Evolutionary conservation across 2,113 vertebrate genomes (phyloP).

Genomic region (Phyllopteryx taeniolatus): DNA sequence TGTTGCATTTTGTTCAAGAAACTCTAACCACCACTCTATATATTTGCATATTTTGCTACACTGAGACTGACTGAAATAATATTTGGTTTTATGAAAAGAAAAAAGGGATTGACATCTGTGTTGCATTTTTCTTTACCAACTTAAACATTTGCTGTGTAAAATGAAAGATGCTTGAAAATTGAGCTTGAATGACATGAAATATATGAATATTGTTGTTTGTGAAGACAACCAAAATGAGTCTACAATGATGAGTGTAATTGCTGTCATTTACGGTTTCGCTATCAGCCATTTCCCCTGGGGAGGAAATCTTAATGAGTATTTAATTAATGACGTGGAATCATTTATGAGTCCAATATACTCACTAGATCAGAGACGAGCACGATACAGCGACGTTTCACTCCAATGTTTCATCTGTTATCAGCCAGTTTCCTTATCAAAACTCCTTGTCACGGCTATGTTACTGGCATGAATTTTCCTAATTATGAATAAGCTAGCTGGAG

Average conservation of each 20-base stretch:
- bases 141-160: too few relatives aligned
- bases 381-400: neutral
- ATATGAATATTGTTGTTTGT: neutral
- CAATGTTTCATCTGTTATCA: neutral
- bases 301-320: neutral
- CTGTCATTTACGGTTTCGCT: neutral
- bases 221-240: neutral
- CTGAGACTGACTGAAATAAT: too few relatives aligned
- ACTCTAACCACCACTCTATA: too few relatives aligned
- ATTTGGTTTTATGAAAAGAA: too few relatives aligned
- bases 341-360: neutral
- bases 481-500: neutral
- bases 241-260: neutral
- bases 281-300: neutral
- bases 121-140: too few relatives aligned
- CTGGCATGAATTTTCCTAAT: neutral
- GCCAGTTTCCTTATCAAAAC: neutral
- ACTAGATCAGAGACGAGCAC: neutral
- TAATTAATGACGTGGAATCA: constrained; percentile 1
- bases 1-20: too few relatives aligned
- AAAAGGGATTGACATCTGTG: too few relatives aligned
- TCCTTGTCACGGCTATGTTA: too few relatives aligned
- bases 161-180: too few relatives aligned
- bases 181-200: neutral
- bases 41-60: too few relatives aligned